Conservation (phyloP, 2,888 invertebrate species). For the Halictus quadricinctus region DNA sequence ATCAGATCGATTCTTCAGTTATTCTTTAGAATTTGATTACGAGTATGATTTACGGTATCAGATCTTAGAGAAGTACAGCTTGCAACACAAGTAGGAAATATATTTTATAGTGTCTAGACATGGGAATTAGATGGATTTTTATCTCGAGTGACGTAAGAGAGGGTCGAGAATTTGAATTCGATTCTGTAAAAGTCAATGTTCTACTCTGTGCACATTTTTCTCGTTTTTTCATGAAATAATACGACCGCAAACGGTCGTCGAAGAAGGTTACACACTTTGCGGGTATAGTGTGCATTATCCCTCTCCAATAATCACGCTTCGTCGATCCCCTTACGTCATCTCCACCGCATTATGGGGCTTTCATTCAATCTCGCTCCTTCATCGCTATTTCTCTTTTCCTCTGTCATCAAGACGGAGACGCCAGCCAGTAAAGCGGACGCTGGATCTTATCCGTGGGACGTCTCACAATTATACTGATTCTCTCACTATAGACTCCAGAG, state of each 20-base stretch:
- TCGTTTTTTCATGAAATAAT: background rate
- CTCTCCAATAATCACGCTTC: background rate
- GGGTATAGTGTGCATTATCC: background rate
- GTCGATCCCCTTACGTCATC: background rate
- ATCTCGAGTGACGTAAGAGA: no score
- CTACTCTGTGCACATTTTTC: background rate
- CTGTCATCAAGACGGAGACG: background rate
- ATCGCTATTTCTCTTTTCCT: background rate
- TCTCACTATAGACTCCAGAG: background rate
- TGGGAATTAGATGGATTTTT: no score
- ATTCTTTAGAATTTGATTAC: no score
- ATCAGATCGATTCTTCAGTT: no score
- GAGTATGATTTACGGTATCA: no score
- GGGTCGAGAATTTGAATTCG: background rate
- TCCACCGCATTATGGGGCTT: background rate
- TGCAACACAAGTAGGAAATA: no score
- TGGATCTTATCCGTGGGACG: background rate
- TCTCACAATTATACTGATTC: background rate
- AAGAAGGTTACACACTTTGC: conserved; percentile 3
- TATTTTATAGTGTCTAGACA: no score
- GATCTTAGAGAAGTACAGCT: no score
- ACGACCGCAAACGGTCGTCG: background rate
- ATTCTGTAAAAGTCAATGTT: background rate
- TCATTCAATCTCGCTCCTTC: conserved; percentile 7
- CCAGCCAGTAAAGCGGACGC: background rate